These are phyloP conservation scores for Amphiprion percula DNA, from an alignment of 2,113 vertebrate genomes.

Conservation along the genomic window DNA sequence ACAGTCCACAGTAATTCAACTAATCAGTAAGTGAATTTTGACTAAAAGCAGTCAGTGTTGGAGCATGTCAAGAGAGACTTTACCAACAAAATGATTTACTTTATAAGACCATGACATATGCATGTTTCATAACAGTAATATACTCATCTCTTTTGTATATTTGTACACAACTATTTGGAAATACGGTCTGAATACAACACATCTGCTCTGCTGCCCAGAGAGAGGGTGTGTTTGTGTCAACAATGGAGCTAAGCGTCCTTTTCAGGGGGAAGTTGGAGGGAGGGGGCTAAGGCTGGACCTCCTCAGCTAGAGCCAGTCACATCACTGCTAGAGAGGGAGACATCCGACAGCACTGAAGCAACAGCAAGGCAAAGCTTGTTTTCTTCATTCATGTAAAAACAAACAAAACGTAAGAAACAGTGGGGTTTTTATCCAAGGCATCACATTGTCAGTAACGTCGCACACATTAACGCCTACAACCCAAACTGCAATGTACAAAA, in stretches of 20 bases:
- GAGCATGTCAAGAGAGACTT: too few relatives aligned
- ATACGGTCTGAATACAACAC: neutral
- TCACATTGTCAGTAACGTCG: constrained; percentile 15
- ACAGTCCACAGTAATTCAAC: neutral
- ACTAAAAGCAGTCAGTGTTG: neutral
- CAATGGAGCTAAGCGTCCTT: constrained; percentile 44
- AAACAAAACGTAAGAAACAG: constrained; percentile 15
- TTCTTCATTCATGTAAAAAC: constrained; percentile 38
- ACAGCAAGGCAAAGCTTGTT: constrained; percentile 65
- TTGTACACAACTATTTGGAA: neutral
- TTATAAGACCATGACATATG: neutral
- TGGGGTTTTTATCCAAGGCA: constrained; percentile 31
- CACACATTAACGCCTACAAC: constrained; percentile 1
- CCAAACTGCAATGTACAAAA: constrained; percentile 9
- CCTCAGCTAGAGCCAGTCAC: constrained; percentile 53
- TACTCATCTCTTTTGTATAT: neutral
- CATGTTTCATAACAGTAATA: neutral
- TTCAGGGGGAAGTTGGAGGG: constrained; percentile 30
- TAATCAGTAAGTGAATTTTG: neutral
- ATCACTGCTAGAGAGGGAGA: constrained; percentile 34
- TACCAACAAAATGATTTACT: neutral
- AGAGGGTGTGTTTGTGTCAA: neutral
- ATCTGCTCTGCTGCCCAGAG: neutral
- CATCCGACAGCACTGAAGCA: constrained; percentile 51
- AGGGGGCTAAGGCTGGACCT: constrained; percentile 71